phyloP scores from a whole-genome alignment of 2,797 vertebrate species.

The Cyclura pinguis region DNA sequence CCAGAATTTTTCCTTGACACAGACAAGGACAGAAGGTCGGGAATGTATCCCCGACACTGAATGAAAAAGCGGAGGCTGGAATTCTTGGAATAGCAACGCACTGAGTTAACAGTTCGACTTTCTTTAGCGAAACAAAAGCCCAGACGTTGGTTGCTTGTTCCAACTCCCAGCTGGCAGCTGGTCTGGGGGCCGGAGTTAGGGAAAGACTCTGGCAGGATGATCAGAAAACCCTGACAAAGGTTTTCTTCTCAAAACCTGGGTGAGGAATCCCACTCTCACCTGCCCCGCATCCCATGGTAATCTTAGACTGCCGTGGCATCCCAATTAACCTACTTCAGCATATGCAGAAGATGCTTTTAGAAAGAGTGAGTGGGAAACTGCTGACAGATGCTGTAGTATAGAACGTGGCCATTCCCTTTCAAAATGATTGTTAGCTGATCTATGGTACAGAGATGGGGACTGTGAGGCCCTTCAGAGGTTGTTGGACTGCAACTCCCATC shows the following conservation, averaged over 20 bases:
- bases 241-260: neutral
- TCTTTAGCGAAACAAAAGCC: constrained; percentile 40
- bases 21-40: constrained; percentile 7
- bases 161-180: constrained; percentile 39
- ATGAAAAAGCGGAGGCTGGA: constrained; percentile 16
- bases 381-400: too few species aligned
- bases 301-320: neutral
- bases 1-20: constrained; percentile 18
- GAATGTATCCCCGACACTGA: constrained; percentile 24
- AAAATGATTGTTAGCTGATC: too few species aligned
- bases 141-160: constrained; percentile 45
- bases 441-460: too few species aligned
- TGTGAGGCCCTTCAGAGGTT: too few species aligned
- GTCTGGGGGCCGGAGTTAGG: constrained; percentile 2
- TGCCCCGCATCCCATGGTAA: neutral
- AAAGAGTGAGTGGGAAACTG: too few species aligned
- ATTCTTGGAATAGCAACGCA: constrained; percentile 42
- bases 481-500: too few species aligned
- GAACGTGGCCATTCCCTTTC: too few species aligned
- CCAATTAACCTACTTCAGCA: neutral
- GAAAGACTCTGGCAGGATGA: neutral
- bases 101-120: constrained; percentile 40
- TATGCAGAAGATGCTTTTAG: neutral
- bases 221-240: neutral
- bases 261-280: neutral